These are phyloP conservation scores for Miniopterus natalensis DNA, from an alignment of 2,113 vertebrate species.

Conservation along the genomic window DNA sequence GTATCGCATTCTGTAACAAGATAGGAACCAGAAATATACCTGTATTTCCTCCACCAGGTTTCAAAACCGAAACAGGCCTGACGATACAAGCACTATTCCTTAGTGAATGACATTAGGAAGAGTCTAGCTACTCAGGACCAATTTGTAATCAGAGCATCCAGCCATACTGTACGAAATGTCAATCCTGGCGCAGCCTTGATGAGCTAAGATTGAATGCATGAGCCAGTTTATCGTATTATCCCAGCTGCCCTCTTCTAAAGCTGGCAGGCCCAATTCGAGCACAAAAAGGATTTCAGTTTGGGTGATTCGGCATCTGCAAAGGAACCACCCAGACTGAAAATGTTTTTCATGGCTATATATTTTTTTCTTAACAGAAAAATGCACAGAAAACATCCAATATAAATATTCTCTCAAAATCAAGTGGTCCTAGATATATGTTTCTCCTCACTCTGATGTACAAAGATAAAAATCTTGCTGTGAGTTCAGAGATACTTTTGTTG, in stretches of 20 bases:
- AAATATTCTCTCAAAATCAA: constrained; percentile 60
- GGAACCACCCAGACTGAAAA: constrained; percentile 15
- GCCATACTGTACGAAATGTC: constrained; percentile 27
- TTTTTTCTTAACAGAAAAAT: constrained; percentile 61
- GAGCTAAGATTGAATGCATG: constrained; percentile 36
- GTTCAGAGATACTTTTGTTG: background rate
- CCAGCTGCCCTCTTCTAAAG: constrained; percentile 65
- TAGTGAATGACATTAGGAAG: constrained; percentile 69
- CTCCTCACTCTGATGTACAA: background rate
- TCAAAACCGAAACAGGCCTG: constrained; percentile 71
- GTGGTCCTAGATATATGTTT: background rate
- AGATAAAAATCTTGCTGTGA: constrained; percentile 52
- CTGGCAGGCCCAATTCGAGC: constrained; percentile 44
- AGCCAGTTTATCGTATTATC: constrained; percentile 67
- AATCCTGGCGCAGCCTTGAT: constrained; percentile 54
- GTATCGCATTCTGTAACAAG: constrained; percentile 56
- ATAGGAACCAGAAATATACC: background rate
- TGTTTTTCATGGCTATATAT: constrained; percentile 41
- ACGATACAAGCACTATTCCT: constrained; percentile 62
- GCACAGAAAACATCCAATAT: constrained; percentile 45
- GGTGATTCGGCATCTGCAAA: constrained; percentile 33
- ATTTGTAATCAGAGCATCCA: constrained; percentile 76
- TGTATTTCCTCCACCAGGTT: constrained; percentile 54
- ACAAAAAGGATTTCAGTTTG: constrained; percentile 18
- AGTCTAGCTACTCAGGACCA: constrained; percentile 78